These are phyloP conservation scores for Cardiocondyla obscurior DNA, from an alignment of 1,140 invertebrate genomes.

Conservation along the genomic window DNA sequence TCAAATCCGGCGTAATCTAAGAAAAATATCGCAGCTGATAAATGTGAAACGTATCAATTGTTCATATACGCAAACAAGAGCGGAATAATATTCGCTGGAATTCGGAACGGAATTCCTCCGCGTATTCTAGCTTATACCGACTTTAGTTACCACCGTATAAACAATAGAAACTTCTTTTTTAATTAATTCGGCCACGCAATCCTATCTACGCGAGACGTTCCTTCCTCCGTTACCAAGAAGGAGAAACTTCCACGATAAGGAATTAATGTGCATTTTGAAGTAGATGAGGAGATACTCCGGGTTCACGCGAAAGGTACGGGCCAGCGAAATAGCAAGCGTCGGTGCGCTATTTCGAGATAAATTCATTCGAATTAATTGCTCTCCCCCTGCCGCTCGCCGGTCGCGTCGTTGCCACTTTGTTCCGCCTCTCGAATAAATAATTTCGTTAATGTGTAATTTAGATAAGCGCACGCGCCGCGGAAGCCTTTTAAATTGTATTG, in stretches of 20 bases:
- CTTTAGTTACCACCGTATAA: neutral
- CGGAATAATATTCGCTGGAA: constrained; percentile 39
- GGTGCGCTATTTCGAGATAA: constrained; percentile 54
- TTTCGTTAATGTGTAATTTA: constrained; percentile 68
- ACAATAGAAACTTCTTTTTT: neutral
- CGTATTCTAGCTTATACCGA: neutral
- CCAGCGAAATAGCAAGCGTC: constrained; percentile 27
- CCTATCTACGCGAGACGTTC: neutral
- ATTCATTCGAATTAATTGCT: constrained; percentile 58
- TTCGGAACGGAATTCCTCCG: neutral
- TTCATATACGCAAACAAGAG: constrained; percentile 34
- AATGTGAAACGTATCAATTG: constrained; percentile 63
- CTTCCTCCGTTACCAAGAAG: neutral
- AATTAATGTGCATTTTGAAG: constrained; percentile 42
- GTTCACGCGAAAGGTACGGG: constrained; percentile 16
- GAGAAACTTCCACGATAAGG: constrained; percentile 38
- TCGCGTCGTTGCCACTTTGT: constrained; percentile 46
- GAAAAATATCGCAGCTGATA: constrained; percentile 68
- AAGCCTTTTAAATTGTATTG: constrained; percentile 67
- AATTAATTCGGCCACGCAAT: constrained; percentile 35
- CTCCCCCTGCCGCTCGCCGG: constrained; percentile 3
- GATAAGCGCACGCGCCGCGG: constrained; percentile 33
- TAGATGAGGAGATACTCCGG: constrained; percentile 32
- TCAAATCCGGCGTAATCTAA: constrained; percentile 69
- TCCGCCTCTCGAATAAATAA: constrained; percentile 58